Evolutionary conservation across 2,113 vertebrate species (phyloP).

Genomic region (Neoarius graeffei): DNA sequence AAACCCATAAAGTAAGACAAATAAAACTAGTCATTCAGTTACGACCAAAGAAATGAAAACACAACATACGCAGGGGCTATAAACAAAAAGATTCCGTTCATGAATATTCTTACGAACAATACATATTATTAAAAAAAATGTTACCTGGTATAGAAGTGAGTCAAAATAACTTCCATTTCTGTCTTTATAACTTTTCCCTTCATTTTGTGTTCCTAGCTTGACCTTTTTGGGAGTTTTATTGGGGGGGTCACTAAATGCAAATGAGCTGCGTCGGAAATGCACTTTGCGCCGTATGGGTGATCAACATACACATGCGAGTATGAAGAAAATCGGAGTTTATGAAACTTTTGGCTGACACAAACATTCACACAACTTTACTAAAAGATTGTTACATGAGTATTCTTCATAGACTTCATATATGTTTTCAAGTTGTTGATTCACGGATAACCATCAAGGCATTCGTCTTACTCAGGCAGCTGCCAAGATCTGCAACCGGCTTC

Average conservation of each 20-base stretch:
- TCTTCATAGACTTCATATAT: no score
- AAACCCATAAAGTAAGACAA: no score
- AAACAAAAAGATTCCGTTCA: neutral
- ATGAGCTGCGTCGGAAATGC: neutral
- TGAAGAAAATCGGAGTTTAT: no score
- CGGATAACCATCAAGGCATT: no score
- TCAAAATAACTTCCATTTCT: neutral
- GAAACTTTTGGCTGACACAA: neutral
- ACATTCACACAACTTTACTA: neutral
- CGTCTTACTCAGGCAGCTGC: no score
- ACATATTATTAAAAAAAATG: neutral
- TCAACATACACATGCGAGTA: neutral
- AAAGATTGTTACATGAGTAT: no score
- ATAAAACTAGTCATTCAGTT: no score
- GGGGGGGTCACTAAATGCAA: neutral
- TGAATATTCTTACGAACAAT: neutral
- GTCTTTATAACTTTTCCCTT: no score
- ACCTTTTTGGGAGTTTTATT: neutral
- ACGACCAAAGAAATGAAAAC: no score
- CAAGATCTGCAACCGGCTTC: no score
- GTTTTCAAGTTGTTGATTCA: no score
- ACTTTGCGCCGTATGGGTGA: neutral
- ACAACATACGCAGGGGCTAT: no score
- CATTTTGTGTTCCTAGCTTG: neutral
- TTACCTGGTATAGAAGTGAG: neutral